Percentiles rank a stretch among this genome's conserved stretches.
phyloP scores from a whole-genome alignment of 2,888 invertebrate genomes.

The Drosophila dives region DNA sequence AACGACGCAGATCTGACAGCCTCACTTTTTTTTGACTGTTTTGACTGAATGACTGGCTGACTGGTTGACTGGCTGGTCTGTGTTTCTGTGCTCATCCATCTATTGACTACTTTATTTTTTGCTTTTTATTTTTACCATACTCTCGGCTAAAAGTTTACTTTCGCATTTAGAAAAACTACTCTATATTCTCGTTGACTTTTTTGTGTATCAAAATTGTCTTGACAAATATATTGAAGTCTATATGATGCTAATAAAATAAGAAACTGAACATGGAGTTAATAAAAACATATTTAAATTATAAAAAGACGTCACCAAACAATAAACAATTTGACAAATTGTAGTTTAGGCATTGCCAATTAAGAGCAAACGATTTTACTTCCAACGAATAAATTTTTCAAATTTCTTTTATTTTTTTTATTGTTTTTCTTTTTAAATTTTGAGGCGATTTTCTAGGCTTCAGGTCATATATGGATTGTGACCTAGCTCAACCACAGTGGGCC shows the following conservation, averaged over 20 bases:
- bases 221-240: neutral
- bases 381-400: neutral
- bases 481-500: constrained; percentile 17
- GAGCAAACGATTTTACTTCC: neutral
- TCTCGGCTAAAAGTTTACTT: neutral
- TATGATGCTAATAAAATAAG: neutral
- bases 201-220: neutral
- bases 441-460: neutral
- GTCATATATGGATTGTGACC: neutral
- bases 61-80: neutral
- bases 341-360: neutral
- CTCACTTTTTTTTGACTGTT: constrained; percentile 1
- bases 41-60: neutral
- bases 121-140: neutral
- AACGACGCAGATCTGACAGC: neutral
- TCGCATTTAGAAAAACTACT: neutral
- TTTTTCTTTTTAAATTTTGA: neutral
- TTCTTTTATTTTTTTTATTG: neutral
- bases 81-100: constrained; percentile 5
- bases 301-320: neutral
- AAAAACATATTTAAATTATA: neutral
- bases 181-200: neutral
- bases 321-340: neutral
- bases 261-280: neutral
- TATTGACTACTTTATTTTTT: neutral